A percentile compares a stretch with the other conserved stretches of the same genome.
These are phyloP conservation scores for Bucco capensis DNA, from an alignment of 2,113 vertebrate genomes.

Conservation along the genomic window DNA sequence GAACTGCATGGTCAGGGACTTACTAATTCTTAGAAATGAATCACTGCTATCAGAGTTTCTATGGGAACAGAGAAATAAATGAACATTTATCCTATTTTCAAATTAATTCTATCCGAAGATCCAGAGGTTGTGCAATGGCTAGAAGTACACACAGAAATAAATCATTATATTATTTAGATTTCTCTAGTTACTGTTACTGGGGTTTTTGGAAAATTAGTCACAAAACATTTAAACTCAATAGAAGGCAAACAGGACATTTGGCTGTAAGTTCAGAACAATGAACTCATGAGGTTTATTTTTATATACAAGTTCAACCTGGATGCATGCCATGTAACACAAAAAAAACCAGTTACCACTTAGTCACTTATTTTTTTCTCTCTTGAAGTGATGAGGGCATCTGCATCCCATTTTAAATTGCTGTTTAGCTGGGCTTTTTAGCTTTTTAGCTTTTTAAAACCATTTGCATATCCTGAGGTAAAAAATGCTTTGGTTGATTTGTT, in stretches of 20 bases:
- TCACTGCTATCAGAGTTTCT: constrained; percentile 49
- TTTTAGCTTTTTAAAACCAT: constrained; percentile 48
- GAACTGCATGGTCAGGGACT: constrained; percentile 4
- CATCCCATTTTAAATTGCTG: constrained; percentile 47
- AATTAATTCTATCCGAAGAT: constrained; percentile 1
- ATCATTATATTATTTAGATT: constrained; percentile 17
- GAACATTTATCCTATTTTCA: constrained; percentile 45
- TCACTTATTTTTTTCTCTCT: constrained; percentile 21
- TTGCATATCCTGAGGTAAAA: constrained; percentile 64
- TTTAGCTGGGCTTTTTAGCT: constrained; percentile 31
- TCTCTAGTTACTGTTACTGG: constrained; percentile 42
- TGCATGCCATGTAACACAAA: constrained; percentile 13
- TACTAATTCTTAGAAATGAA: constrained; percentile 26
- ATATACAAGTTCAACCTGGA: constrained; percentile 46
- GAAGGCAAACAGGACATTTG: constrained; percentile 53
- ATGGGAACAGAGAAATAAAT: constrained; percentile 53
- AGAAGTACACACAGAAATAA: constrained; percentile 11
- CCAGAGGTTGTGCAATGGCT: constrained; percentile 30
- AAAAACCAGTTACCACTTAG: constrained; percentile 41
- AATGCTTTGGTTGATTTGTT: constrained; percentile 39
- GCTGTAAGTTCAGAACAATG: constrained; percentile 62
- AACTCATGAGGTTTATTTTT: constrained; percentile 71
- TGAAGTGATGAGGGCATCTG: constrained; percentile 40
- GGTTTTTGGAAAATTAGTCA: constrained; percentile 39
- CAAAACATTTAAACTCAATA: constrained; percentile 58